These are phyloP conservation scores for Cinclus mexicanus DNA, from an alignment of 2,113 vertebrate genomes.

Conservation along the genomic window DNA sequence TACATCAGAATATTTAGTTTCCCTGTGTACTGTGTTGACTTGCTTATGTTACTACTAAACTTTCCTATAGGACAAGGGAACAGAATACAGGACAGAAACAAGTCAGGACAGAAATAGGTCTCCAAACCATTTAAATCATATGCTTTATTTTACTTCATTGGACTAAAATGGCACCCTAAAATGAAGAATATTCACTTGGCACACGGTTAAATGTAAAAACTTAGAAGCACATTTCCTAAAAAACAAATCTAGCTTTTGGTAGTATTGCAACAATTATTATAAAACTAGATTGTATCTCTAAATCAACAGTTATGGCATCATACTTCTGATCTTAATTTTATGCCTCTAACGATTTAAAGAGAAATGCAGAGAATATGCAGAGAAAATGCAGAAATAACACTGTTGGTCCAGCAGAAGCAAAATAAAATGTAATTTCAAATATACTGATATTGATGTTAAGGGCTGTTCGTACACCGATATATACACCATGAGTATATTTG, in stretches of 20 bases:
- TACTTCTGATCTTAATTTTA: neutral
- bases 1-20: neutral
- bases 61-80: neutral
- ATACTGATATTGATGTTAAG: neutral
- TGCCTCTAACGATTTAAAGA: neutral
- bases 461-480: neutral
- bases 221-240: neutral
- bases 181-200: constrained; percentile 13
- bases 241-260: constrained; percentile 30
- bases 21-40: neutral
- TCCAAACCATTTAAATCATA: neutral
- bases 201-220: constrained; percentile 34
- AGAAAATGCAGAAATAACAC: neutral
- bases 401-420: neutral
- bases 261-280: constrained; percentile 6
- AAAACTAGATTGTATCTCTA: constrained; percentile 3
- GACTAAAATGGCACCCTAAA: constrained; percentile 20
- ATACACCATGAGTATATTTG: neutral
- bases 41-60: neutral
- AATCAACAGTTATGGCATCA: neutral
- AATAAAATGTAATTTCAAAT: neutral
- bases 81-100: neutral
- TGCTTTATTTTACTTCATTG: constrained; percentile 25
- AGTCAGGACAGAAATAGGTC: neutral
- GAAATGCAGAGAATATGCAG: neutral